phyloP scores from a whole-genome alignment of 2,797 vertebrate genomes.

The Gila robusta region DNA sequence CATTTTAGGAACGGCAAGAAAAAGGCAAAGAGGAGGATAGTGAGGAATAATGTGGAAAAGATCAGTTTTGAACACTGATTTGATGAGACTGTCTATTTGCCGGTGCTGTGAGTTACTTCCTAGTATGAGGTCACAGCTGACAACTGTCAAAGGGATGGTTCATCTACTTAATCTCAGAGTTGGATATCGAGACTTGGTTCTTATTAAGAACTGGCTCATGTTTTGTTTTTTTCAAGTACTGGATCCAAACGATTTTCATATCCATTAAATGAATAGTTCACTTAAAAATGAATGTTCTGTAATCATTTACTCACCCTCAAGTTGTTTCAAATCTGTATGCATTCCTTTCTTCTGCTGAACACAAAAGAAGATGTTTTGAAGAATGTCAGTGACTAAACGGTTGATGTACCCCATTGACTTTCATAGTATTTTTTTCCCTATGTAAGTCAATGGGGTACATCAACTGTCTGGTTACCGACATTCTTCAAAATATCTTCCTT shows the following conservation, averaged over 20 bases:
- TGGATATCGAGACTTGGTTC: not conserved
- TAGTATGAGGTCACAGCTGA: not conserved
- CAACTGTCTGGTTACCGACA: too few relatives aligned
- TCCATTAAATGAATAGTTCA: too few relatives aligned
- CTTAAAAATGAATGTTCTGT: too few relatives aligned
- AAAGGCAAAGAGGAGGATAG: slow-evolving; percentile 28
- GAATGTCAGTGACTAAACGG: too few relatives aligned
- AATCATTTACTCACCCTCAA: too few relatives aligned
- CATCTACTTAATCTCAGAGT: not conserved
- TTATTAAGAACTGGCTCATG: not conserved
- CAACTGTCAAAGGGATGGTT: not conserved
- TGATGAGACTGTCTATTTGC: slow-evolving; percentile 15
- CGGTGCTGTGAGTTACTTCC: slow-evolving; percentile 1
- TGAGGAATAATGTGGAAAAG: slow-evolving; percentile 8
- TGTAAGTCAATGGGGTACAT: too few relatives aligned
- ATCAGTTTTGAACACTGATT: not conserved
- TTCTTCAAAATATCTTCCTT: too few relatives aligned
- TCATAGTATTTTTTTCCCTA: too few relatives aligned
- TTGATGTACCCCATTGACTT: too few relatives aligned
- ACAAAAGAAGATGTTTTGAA: too few relatives aligned
- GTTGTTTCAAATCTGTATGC: too few relatives aligned
- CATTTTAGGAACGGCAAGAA: slow-evolving; percentile 40
- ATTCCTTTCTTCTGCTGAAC: too few relatives aligned
- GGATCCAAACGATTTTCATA: not conserved
- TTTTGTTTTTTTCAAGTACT: not conserved